Evolutionary conservation across 2,888 invertebrate genomes (phyloP).

Genomic region (Phyllotreta cruciferae): DNA sequence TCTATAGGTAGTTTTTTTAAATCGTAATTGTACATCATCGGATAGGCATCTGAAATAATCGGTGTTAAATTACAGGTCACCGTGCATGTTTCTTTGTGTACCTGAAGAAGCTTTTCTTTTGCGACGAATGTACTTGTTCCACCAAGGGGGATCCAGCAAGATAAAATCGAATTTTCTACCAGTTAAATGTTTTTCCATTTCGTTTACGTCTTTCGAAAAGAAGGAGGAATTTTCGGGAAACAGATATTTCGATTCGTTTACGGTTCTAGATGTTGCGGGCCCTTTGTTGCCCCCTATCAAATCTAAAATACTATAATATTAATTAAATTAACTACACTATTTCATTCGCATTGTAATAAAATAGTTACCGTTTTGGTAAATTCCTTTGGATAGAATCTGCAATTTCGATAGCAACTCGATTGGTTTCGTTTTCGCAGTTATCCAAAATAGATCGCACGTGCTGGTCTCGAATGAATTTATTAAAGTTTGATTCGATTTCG

Average conservation of each 20-base stretch:
- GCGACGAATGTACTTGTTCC: constrained; percentile 91
- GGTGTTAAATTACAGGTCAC: no score
- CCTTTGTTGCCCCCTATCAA: constrained; percentile 65
- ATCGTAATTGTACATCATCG: constrained; percentile 80
- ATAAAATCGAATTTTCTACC: constrained; percentile 76
- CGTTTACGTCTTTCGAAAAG: constrained; percentile 70
- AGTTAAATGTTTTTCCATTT: constrained; percentile 62
- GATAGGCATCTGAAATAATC: constrained; percentile 74
- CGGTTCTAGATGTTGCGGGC: constrained; percentile 61
- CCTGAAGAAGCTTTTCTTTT: constrained; percentile 66
- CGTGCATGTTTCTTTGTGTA: no score
- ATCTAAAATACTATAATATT: constrained; percentile 31
- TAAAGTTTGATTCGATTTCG: constrained; percentile 15
- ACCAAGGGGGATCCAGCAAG: constrained; percentile 95
- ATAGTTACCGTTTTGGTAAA: constrained; percentile 33
- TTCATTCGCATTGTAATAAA: neutral
- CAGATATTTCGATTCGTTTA: constrained; percentile 64
- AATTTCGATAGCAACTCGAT: constrained; percentile 42
- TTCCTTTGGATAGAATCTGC: constrained; percentile 44
- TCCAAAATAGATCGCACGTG: constrained; percentile 3
- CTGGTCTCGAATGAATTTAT: constrained; percentile 19
- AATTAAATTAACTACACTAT: constrained; percentile 1
- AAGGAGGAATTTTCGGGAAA: constrained; percentile 74
- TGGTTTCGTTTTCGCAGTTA: constrained; percentile 18
- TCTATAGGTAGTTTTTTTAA: constrained; percentile 75